Conservation (phyloP, 2,113 vertebrate genomes). For the Tenrec ecaudatus region DNA sequence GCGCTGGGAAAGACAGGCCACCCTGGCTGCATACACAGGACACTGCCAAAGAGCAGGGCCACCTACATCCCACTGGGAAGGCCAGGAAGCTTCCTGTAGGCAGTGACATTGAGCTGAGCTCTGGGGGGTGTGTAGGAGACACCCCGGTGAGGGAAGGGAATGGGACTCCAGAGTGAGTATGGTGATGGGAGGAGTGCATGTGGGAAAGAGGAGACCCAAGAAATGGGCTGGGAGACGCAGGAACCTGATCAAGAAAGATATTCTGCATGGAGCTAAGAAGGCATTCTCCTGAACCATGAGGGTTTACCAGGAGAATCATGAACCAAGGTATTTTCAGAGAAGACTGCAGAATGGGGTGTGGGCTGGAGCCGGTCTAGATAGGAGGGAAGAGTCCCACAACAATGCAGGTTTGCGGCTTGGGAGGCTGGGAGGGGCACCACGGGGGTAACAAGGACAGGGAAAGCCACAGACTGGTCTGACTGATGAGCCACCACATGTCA, state of each 20-base stretch:
- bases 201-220: rapidly evolving
- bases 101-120: not conserved
- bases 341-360: not conserved
- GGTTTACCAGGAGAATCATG: not conserved
- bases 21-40: not conserved
- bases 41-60: not conserved
- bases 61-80: not conserved
- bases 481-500: no score
- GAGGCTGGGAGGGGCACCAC: not conserved
- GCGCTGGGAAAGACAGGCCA: not conserved
- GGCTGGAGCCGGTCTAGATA: not conserved
- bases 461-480: no score
- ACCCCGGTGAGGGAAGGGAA: not conserved
- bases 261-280: not conserved
- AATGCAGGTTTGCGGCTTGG: no score
- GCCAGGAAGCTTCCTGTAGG: not conserved
- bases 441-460: not conserved
- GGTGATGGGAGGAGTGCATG: rapidly evolving
- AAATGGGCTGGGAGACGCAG: not conserved
- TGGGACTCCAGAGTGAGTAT: no score
- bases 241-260: not conserved
- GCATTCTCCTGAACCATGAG: not conserved
- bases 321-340: not conserved
- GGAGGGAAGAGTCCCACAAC: not conserved
- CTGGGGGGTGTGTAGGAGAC: not conserved